These are phyloP conservation scores for Echeneis naucrates DNA, from an alignment of 2,797 vertebrate genomes.

Conservation along the genomic window DNA sequence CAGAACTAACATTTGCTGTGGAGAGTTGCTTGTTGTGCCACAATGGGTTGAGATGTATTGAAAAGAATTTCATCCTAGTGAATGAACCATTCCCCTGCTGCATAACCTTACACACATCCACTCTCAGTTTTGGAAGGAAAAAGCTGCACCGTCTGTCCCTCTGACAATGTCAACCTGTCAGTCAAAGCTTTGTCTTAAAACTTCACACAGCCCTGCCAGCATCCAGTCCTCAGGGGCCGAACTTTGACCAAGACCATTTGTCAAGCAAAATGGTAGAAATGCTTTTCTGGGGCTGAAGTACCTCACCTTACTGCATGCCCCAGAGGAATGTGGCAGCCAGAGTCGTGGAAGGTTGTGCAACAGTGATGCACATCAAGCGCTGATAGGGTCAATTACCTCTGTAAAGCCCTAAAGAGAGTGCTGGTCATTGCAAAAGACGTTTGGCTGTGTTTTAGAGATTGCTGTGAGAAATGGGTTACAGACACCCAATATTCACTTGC, in stretches of 20 bases:
- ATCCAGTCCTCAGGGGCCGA: conserved; percentile 28
- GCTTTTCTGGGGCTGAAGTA: conserved; percentile 35
- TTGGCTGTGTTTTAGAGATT: conserved; percentile 7
- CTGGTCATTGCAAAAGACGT: not conserved
- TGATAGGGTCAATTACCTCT: conserved; percentile 63
- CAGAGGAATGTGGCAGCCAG: conserved; percentile 60
- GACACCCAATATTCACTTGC: not conserved
- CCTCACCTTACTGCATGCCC: conserved; percentile 37
- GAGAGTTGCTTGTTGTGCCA: not conserved
- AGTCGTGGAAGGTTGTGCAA: conserved; percentile 58
- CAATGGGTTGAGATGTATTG: not conserved
- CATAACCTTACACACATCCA: conserved; percentile 16
- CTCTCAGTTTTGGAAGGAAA: conserved; percentile 14
- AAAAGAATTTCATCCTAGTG: not conserved
- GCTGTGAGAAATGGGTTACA: conserved; percentile 2
- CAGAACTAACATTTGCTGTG: not conserved
- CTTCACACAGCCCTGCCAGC: conserved; percentile 17
- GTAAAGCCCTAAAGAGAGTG: conserved; percentile 43
- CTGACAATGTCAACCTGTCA: conserved; percentile 9
- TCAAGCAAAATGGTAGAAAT: conserved; percentile 59
- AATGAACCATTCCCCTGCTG: not conserved
- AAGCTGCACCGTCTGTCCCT: conserved; percentile 8
- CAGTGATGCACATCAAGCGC: conserved; percentile 63
- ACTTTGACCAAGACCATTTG: conserved; percentile 44
- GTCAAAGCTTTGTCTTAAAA: conserved; percentile 19